These are phyloP conservation scores for Ovis aries DNA, from an alignment of 2,113 vertebrate species.

Conservation along the genomic window ARS-UI_Ramb_v3.0 NC_056054.1:49196001-49196500, in stretches of 20 bases:
- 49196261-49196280: not conserved
- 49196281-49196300: not conserved
- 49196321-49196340: too few relatives aligned
- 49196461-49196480: too few relatives aligned
- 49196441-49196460: too few relatives aligned
- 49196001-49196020: not conserved
- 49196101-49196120: not conserved
- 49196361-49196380: too few relatives aligned
- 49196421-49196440: too few relatives aligned
- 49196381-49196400: too few relatives aligned
- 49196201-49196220: not conserved
- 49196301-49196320: too few relatives aligned
- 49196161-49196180: not conserved
- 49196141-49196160: not conserved
- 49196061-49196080: not conserved
- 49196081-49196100: not conserved
- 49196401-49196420: too few relatives aligned
- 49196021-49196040: not conserved
- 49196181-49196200: not conserved
- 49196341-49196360: too few relatives aligned
- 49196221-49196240: not conserved
- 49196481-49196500: too few relatives aligned
- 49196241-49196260: not conserved
- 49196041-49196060: not conserved
- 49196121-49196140: not conserved